phyloP scores from a whole-genome alignment of 2,113 vertebrate species.

The Podarcis muralis region DNA sequence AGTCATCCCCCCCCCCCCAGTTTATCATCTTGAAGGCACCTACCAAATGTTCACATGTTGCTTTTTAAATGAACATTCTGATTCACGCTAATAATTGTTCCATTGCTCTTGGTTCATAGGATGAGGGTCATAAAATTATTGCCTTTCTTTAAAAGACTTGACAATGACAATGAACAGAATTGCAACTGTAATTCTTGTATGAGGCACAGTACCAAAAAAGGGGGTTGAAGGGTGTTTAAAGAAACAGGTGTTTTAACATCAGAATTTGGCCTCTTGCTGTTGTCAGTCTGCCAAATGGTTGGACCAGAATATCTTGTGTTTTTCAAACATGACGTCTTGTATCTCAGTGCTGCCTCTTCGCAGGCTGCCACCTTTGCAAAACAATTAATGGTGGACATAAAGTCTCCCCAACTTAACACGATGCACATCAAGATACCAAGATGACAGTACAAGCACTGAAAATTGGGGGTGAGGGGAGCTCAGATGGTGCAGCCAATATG shows the following conservation, averaged over 20 bases:
- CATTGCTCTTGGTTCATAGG: background rate
- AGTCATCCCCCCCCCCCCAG: background rate
- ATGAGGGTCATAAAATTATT: background rate
- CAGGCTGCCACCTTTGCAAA: background rate
- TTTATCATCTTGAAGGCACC: background rate
- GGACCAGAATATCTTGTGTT: background rate
- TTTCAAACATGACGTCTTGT: background rate
- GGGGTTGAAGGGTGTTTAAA: background rate
- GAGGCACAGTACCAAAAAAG: background rate
- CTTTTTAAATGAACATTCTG: background rate
- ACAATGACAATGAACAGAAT: background rate
- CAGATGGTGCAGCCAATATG: background rate
- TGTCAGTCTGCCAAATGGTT: background rate
- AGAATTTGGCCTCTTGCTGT: background rate
- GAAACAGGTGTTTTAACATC: background rate
- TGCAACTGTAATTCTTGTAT: background rate
- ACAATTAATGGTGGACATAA: background rate
- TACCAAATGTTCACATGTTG: background rate
- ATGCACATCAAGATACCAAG: background rate
- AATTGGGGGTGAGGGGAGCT: too few species aligned
- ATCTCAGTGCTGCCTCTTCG: background rate
- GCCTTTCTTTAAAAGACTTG: background rate
- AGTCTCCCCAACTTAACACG: background rate
- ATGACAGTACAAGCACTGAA: too few species aligned
- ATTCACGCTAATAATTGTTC: background rate